Percentiles rank a stretch among this genome's conserved stretches.
These are phyloP conservation scores for Otus sunia DNA, from an alignment of 2,113 vertebrate species.

Conservation along the genomic window DNA sequence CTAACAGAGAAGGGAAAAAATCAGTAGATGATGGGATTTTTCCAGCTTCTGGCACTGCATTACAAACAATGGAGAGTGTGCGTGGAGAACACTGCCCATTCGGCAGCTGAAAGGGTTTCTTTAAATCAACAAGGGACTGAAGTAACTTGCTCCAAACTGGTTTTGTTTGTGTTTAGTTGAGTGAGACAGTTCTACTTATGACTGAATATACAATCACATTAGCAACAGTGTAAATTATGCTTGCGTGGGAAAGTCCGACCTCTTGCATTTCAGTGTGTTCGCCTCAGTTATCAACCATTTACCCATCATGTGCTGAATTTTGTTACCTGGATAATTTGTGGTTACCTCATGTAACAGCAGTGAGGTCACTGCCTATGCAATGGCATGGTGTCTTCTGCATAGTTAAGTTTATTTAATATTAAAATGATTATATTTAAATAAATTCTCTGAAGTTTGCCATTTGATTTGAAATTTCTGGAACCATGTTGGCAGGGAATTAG, in stretches of 20 bases:
- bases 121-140: not conserved
- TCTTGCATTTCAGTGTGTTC: not conserved
- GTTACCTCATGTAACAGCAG: not conserved
- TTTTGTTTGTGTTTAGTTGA: not conserved
- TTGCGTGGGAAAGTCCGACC: not conserved
- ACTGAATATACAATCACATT: not conserved
- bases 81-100: not conserved
- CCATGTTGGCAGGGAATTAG: not conserved
- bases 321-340: not conserved
- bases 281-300: not conserved
- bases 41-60: not conserved
- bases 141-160: not conserved
- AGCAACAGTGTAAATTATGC: not conserved
- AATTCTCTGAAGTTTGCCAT: not conserved
- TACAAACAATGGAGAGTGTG: not conserved
- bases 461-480: constrained; percentile 1
- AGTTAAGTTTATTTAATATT: constrained; percentile 16
- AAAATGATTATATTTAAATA: not conserved
- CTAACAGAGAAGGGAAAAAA: not conserved
- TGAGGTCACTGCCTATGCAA: not conserved
- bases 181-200: not conserved
- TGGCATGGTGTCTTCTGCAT: not conserved
- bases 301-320: not conserved
- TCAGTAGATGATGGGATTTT: not conserved
- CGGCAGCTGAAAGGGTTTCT: not conserved